Base-by-base conservation (phyloP, 2,888 invertebrate species). In the Phorcus lineatus region DNA sequence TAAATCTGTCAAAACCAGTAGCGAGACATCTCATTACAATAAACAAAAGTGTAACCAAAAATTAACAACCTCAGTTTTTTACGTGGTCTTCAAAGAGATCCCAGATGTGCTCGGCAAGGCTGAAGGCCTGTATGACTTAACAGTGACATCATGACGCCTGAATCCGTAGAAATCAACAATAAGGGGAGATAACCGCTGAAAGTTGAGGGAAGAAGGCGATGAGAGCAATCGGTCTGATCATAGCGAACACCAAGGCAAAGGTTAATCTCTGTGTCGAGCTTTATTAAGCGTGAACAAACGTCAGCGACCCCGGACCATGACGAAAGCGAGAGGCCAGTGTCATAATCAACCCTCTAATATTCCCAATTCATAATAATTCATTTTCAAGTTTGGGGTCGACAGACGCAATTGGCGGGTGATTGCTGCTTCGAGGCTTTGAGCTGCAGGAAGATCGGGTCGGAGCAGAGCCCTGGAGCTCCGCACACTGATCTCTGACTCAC, bases 311-410 rank as follows among this genome's bases (percentile, higher is more conserved):
- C 40, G 70, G 28, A 31, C 70, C 70, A 36, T 70, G 70, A 70
- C 36, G 40, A 28, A 36, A 31, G 70, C 36, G 40, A 31, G 40
- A 70, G 70, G 70, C 31, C 70, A 70, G 28, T 70, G 70, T 70
- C 70, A 70, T 70, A 70, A 70, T 36, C 70, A 70, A 31, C 40
- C 70, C 70, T 70, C 36, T 70, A 70, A 70, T 70, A 70, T 70
- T 70, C 70, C 19, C 70, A 70, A 70, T 70, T 70, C 70, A 70
- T 70, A 70, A 70, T 70, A 70, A 70, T 70, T 70, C 70, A 70
- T 70, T 70, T 70, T 70, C 70, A 31, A 70, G 70, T 70, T 70
- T 70, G 70, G 57, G 57, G 70, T 40, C 70, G 70, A 70, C 70
- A 70, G 70, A 36, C 31, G 70, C 70, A 70, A 70, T 70, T 36